Conservation (phyloP, 2,888 invertebrate genomes). For the Theretra japonica region DNA sequence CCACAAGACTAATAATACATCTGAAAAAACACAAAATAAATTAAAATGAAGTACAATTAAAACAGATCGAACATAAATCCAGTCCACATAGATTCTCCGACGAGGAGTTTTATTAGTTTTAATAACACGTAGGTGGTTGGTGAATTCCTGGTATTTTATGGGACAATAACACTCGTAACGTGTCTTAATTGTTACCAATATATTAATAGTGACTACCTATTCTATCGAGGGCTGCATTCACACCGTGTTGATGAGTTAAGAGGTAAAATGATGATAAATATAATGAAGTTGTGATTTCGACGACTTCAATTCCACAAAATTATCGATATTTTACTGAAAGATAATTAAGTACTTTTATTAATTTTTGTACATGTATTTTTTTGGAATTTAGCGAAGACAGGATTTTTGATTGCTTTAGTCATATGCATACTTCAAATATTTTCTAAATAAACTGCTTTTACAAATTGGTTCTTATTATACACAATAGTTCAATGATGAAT, state of each 20-base stretch:
- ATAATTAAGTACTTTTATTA: no score
- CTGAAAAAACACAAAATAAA: background rate
- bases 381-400: no score
- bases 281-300: background rate
- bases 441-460: no score
- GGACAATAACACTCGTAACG: conserved; percentile 33
- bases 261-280: background rate
- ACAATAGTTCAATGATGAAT: no score
- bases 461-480: no score
- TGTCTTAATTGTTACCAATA: conserved; percentile 50
- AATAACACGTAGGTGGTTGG: conserved; percentile 49
- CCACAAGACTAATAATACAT: background rate
- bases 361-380: no score
- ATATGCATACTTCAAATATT: no score
- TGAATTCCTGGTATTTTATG: conserved; percentile 55
- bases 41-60: background rate
- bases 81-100: background rate
- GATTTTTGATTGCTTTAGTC: no score
- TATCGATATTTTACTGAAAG: no score
- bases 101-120: conserved; percentile 42
- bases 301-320: no score
- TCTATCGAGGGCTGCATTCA: conserved; percentile 1
- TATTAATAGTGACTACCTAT: conserved; percentile 52
- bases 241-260: conserved; percentile 9
- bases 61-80: conserved; percentile 15